Evolutionary conservation across 2,113 vertebrate species (phyloP).

Genomic region (Polyodon spathula): DNA sequence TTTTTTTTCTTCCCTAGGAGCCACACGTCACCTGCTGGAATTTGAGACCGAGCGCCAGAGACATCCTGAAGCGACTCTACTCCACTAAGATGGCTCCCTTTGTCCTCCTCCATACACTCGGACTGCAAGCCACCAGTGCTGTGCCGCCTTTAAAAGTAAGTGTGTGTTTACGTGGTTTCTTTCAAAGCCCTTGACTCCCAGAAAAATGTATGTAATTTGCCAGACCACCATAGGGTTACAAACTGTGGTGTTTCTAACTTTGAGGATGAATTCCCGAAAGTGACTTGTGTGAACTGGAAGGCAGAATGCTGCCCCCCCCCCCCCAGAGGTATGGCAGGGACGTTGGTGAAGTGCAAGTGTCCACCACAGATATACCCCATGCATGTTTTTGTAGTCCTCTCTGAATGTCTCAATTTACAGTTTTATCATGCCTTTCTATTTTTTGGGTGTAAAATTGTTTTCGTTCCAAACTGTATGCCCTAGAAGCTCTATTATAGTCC

Average conservation of each 20-base stretch:
- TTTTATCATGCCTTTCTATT: no score
- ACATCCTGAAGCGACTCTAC: constrained; percentile 84
- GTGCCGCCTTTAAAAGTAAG: constrained; percentile 75
- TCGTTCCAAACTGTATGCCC: no score
- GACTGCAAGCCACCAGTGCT: constrained; percentile 85
- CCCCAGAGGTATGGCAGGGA: no score
- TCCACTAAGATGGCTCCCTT: constrained; percentile 67
- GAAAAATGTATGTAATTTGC: constrained; percentile 55
- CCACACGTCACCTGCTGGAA: constrained; percentile 74
- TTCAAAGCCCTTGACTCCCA: constrained; percentile 23
- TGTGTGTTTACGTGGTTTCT: constrained; percentile 58
- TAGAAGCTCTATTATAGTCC: no score
- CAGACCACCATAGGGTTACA: constrained; percentile 34
- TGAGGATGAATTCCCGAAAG: constrained; percentile 66
- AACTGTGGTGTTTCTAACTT: constrained; percentile 62
- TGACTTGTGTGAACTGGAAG: constrained; percentile 68
- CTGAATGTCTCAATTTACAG: no score
- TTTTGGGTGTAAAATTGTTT: no score
- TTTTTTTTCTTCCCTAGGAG: constrained; percentile 62
- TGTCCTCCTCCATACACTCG: constrained; percentile 83
- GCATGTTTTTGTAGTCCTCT: no score
- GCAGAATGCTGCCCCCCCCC: constrained; percentile 46
- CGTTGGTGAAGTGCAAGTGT: no score
- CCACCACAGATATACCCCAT: no score
- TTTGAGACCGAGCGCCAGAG: constrained; percentile 87